These are phyloP conservation scores for Colletes gigas DNA, from an alignment of 1,140 invertebrate genomes.

Conservation along the genomic window DNA sequence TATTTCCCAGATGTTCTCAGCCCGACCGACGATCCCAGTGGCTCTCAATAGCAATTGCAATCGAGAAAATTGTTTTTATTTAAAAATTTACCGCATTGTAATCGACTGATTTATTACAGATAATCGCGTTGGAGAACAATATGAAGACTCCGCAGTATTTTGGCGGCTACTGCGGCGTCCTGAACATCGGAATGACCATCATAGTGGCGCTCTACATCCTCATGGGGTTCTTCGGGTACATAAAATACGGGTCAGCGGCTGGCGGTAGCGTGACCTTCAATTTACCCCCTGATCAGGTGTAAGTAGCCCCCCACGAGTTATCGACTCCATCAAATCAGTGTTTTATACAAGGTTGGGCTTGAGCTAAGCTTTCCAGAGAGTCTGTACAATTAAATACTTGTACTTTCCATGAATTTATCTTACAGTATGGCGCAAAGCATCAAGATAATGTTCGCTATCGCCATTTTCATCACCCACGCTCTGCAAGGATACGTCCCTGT, in stretches of 20 bases:
- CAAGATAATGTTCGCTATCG: slow-evolving; percentile 92
- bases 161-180: slow-evolving; percentile 86
- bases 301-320: neutral
- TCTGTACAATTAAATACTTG: slow-evolving; percentile 7
- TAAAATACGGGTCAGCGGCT: slow-evolving; percentile 86
- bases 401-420: slow-evolving; percentile 46
- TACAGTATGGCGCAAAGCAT: slow-evolving; percentile 89
- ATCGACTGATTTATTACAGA: slow-evolving; percentile 79
- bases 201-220: slow-evolving; percentile 88
- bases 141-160: slow-evolving; percentile 91
- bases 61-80: neutral
- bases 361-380: no score
- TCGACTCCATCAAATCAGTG: neutral
- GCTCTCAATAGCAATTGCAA: slow-evolving; percentile 12
- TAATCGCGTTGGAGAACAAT: slow-evolving; percentile 92
- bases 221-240: slow-evolving; percentile 91
- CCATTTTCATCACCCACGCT: slow-evolving; percentile 94
- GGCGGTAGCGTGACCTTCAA: slow-evolving; percentile 88
- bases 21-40: neutral
- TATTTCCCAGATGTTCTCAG: slow-evolving; percentile 33
- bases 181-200: slow-evolving; percentile 89
- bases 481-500: slow-evolving; percentile 97
- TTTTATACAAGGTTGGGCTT: no score
- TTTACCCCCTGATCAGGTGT: slow-evolving; percentile 81
- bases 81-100: neutral